phyloP scores from a whole-genome alignment of 2,113 vertebrate genomes.

The Leptosomus discolor region DNA sequence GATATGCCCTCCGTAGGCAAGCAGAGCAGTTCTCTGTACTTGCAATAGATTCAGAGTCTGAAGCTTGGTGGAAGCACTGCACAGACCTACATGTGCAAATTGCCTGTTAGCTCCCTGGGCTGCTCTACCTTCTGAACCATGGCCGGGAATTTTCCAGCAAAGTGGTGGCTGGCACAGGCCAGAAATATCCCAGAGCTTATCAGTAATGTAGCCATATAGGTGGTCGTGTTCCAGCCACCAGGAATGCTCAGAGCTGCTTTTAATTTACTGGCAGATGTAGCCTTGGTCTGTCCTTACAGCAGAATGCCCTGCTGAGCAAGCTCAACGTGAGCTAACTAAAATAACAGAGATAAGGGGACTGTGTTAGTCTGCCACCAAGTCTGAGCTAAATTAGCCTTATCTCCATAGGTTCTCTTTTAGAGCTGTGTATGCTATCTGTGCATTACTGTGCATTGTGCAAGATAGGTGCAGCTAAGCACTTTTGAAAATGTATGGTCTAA shows the following conservation, averaged over 20 bases:
- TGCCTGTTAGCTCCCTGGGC: background rate
- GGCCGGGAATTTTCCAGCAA: background rate
- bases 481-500: background rate
- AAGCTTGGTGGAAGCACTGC: background rate
- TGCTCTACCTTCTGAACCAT: background rate
- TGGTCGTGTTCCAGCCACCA: background rate
- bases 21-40: background rate
- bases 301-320: slow-evolving; percentile 9
- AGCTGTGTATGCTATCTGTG: background rate
- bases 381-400: slow-evolving; percentile 12
- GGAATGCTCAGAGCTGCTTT: background rate
- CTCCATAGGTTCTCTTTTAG: background rate
- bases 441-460: background rate
- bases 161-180: background rate
- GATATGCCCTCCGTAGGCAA: rapidly evolving
- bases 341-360: slow-evolving; percentile 26
- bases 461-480: background rate
- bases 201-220: background rate
- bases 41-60: background rate
- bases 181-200: background rate
- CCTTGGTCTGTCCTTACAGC: background rate
- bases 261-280: background rate
- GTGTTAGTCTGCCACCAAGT: background rate
- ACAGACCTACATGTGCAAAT: background rate
- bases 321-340: slow-evolving; percentile 12